These are phyloP conservation scores for Coenobita brevimanus DNA, from an alignment of 1,140 invertebrate genomes.

Conservation along the genomic window DNA sequence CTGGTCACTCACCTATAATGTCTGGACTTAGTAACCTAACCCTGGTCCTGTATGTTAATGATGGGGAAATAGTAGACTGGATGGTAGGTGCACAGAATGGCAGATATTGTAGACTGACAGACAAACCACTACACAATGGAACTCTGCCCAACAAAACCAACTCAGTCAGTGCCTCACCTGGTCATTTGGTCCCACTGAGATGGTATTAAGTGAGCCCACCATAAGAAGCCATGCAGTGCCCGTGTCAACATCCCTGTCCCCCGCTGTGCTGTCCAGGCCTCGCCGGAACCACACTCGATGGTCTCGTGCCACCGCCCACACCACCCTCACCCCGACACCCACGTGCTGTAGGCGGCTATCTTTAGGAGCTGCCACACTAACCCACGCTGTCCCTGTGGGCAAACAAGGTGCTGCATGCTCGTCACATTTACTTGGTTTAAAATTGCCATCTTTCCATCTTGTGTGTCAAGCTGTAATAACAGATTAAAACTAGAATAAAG, in stretches of 20 bases:
- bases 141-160: too few species aligned
- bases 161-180: constrained; percentile 78
- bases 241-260: constrained; percentile 44
- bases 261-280: constrained; percentile 79
- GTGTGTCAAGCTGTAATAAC: too few species aligned
- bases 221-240: constrained; percentile 84
- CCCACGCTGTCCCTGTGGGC: constrained; percentile 77
- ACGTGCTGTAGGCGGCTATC: constrained; percentile 82
- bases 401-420: neutral
- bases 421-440: too few species aligned
- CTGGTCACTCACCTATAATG: too few species aligned
- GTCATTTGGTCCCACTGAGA: constrained; percentile 90
- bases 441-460: too few species aligned
- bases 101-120: too few species aligned
- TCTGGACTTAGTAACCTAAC: too few species aligned
- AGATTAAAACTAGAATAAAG: too few species aligned
- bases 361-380: constrained; percentile 84
- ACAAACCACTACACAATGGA: too few species aligned
- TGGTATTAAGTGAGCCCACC: constrained; percentile 83
- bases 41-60: too few species aligned
- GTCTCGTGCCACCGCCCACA: constrained; percentile 91
- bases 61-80: too few species aligned
- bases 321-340: constrained; percentile 86
- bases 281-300: constrained; percentile 92
- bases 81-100: too few species aligned